These are phyloP conservation scores for Tympanoctomys barrerae DNA, from an alignment of 2,797 vertebrate species.

Conservation along the genomic window DNA sequence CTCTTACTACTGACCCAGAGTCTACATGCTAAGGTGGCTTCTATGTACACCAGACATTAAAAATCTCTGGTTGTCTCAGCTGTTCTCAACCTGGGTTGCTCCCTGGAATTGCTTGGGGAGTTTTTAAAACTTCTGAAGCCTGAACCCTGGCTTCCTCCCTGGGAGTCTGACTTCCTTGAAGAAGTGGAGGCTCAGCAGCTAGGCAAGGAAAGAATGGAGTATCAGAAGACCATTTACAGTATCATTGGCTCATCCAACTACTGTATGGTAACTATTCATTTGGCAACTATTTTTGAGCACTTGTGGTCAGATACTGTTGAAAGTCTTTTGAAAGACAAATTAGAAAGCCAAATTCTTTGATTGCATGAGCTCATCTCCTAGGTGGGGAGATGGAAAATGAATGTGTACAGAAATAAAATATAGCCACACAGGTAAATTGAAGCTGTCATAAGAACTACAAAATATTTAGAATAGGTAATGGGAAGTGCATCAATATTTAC, in stretches of 20 bases:
- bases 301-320: not conserved
- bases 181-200: not conserved
- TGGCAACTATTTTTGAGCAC: not conserved
- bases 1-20: not conserved
- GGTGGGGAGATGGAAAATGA: not conserved
- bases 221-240: not conserved
- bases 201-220: not conserved
- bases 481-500: not conserved
- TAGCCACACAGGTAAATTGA: not conserved
- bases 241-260: not conserved
- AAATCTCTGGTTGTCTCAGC: not conserved
- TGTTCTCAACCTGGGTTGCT: not conserved
- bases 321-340: not conserved
- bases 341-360: not conserved
- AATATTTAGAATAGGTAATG: not conserved
- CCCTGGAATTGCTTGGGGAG: not conserved
- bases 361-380: not conserved
- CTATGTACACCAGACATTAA: not conserved
- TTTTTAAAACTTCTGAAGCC: not conserved
- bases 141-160: not conserved
- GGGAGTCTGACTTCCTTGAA: not conserved
- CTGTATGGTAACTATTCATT: not conserved
- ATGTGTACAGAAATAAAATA: not conserved
- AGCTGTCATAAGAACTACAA: not conserved
- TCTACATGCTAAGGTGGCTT: not conserved